These are phyloP conservation scores for Ceratoteleas bidentatus DNA, from an alignment of 1,140 invertebrate genomes.

Conservation along the genomic window DNA sequence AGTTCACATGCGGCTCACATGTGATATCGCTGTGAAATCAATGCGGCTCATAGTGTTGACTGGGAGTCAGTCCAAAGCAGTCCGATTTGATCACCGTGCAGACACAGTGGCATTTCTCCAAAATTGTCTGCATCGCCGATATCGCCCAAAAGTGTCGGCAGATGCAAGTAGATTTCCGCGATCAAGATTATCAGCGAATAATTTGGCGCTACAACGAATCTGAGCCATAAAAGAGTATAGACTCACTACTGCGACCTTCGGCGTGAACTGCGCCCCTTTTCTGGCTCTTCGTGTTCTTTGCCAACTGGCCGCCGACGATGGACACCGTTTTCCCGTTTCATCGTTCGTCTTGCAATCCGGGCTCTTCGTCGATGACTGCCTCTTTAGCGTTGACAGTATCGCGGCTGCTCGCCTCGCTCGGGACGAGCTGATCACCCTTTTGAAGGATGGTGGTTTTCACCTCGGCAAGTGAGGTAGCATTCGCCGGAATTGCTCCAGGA, in stretches of 20 bases:
- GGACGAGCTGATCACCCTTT: conserved; percentile 38
- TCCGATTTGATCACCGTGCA: neutral
- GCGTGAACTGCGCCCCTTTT: neutral
- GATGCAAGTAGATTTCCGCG: conserved; percentile 1
- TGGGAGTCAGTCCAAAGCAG: too few relatives aligned
- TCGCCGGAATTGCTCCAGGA: conserved; percentile 1
- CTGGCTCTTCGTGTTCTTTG: conserved; percentile 1
- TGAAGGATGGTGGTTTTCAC: conserved; percentile 57
- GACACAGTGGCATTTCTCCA: neutral
- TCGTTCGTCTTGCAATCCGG: neutral
- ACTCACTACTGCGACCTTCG: conserved; percentile 6
- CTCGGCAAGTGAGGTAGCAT: conserved; percentile 67
- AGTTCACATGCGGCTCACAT: too few relatives aligned
- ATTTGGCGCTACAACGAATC: conserved; percentile 1
- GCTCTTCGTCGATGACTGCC: conserved; percentile 28
- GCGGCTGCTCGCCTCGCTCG: neutral
- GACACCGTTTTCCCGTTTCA: conserved; percentile 3
- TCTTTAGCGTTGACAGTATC: conserved; percentile 25
- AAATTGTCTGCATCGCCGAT: conserved; percentile 5
- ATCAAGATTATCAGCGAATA: conserved; percentile 12
- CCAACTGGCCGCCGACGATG: conserved; percentile 15
- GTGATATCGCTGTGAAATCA: too few relatives aligned
- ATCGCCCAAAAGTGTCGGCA: conserved; percentile 10
- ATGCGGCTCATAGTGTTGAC: too few relatives aligned
- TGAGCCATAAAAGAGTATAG: neutral